Percentiles rank a stretch among this genome's conserved stretches.
Conservation (phyloP, 2,888 invertebrate genomes). For the Nezara viridula region DNA sequence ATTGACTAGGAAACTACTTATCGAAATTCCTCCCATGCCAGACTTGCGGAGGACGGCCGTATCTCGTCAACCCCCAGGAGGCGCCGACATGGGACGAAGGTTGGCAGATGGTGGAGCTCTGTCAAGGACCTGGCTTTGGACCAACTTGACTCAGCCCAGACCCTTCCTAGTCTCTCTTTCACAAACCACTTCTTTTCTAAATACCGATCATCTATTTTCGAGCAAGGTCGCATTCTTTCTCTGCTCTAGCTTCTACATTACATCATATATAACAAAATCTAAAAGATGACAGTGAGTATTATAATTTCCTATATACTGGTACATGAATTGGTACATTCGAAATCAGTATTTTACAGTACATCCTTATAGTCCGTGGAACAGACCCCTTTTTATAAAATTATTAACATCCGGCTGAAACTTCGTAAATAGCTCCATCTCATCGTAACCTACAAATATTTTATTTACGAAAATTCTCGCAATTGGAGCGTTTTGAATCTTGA, state of each 20-base stretch:
- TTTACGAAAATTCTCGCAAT: too few relatives aligned
- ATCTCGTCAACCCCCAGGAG: neutral
- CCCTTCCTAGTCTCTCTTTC: constrained; percentile 7
- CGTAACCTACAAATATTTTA: too few relatives aligned
- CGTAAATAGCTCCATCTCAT: too few relatives aligned
- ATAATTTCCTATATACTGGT: neutral
- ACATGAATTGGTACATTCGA: neutral
- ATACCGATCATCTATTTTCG: constrained; percentile 14
- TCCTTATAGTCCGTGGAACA: too few relatives aligned
- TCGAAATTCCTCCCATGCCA: neutral
- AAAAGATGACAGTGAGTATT: neutral
- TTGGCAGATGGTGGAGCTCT: neutral
- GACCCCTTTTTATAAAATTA: too few relatives aligned
- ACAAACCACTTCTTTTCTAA: neutral
- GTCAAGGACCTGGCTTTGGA: constrained; percentile 2
- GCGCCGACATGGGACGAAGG: neutral
- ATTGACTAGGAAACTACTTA: neutral
- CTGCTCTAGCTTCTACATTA: neutral
- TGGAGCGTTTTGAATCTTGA: too few relatives aligned
- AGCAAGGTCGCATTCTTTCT: constrained; percentile 30
- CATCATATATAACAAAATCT: neutral
- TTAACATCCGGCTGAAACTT: too few relatives aligned
- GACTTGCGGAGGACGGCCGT: neutral
- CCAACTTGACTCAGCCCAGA: constrained; percentile 19
- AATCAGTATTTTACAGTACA: too few relatives aligned